These are phyloP conservation scores for Dorcus parallelipipedus DNA, from an alignment of 2,888 invertebrate species.

Conservation along the genomic window DNA sequence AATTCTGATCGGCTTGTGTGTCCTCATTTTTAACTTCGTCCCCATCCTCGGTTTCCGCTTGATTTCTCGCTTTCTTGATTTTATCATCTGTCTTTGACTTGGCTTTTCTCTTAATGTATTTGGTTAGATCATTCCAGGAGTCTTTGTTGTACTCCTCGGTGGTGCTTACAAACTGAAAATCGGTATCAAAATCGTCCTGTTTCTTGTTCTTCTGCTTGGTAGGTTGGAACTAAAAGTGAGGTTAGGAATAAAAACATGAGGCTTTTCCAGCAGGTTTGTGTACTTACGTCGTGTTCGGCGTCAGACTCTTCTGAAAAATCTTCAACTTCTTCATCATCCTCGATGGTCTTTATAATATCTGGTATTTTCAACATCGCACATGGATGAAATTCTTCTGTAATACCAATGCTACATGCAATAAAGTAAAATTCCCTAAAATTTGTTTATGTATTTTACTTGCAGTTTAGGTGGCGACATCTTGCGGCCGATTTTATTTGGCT, in stretches of 20 bases:
- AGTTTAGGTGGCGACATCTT: no score
- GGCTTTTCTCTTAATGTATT: conserved; percentile 76
- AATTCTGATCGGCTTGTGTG: conserved; percentile 43
- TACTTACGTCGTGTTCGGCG: conserved; percentile 69
- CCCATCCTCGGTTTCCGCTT: conserved; percentile 39
- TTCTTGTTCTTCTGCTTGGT: conserved; percentile 67
- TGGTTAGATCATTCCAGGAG: conserved; percentile 75
- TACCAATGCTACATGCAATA: no score
- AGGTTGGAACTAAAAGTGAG: conserved; percentile 71
- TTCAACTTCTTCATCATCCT: conserved; percentile 77
- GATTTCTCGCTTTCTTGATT: conserved; percentile 59
- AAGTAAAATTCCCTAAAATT: no score
- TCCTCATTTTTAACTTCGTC: conserved; percentile 53
- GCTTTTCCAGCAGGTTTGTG: background rate
- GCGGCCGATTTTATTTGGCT: no score
- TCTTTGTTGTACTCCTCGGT: conserved; percentile 78
- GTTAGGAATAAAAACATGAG: background rate
- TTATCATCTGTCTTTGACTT: conserved; percentile 82
- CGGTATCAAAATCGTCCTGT: conserved; percentile 73
- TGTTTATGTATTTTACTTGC: no score
- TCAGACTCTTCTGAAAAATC: conserved; percentile 79
- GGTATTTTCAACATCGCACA: background rate
- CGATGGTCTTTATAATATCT: conserved; percentile 72
- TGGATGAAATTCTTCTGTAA: no score
- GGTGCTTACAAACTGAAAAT: conserved; percentile 76